phyloP scores from a whole-genome alignment of 2,113 vertebrate genomes.

The Rhombomys opimus region DNA sequence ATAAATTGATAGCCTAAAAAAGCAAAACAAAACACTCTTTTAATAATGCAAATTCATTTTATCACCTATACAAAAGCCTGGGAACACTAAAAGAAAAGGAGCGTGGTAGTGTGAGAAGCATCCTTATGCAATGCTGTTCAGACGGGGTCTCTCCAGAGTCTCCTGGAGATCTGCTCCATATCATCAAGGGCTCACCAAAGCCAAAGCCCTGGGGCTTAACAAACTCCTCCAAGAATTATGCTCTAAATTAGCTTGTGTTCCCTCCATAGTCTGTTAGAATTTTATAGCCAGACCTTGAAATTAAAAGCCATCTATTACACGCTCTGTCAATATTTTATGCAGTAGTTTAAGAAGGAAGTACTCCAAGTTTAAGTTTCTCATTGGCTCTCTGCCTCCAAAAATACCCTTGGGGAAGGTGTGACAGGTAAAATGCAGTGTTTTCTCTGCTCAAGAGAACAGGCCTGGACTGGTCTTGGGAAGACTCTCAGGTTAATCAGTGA shows the following conservation, averaged over 20 bases:
- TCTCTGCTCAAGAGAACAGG: constrained; percentile 42
- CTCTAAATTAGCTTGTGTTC: constrained; percentile 76
- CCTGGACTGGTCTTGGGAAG: constrained; percentile 40
- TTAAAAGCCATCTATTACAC: constrained; percentile 74
- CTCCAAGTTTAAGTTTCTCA: constrained; percentile 62
- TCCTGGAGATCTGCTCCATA: constrained; percentile 63
- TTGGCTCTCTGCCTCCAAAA: constrained; percentile 73
- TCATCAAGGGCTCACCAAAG: constrained; percentile 67
- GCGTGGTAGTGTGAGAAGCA: constrained; percentile 62
- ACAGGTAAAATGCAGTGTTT: constrained; percentile 76
- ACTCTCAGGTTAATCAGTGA: constrained; percentile 15
- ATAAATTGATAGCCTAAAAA: constrained; percentile 48
- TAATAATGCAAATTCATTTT: constrained; percentile 52
- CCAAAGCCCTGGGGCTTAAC: constrained; percentile 59
- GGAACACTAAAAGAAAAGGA: constrained; percentile 54
- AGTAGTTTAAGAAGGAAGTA: constrained; percentile 71
- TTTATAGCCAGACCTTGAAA: constrained; percentile 74
- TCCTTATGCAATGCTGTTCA: constrained; percentile 39
- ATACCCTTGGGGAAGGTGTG: constrained; percentile 58
- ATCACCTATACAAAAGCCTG: constrained; percentile 22
- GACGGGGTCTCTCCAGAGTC: constrained; percentile 3
- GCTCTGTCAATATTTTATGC: constrained; percentile 67
- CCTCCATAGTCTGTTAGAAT: constrained; percentile 60
- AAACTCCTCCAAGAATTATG: constrained; percentile 74
- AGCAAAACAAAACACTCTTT: not conserved